Evolutionary conservation across 2,888 invertebrate genomes (phyloP), one percentile per base, ranked within the genome.

Genomic region (Margaritifera margaritifera): DNA sequence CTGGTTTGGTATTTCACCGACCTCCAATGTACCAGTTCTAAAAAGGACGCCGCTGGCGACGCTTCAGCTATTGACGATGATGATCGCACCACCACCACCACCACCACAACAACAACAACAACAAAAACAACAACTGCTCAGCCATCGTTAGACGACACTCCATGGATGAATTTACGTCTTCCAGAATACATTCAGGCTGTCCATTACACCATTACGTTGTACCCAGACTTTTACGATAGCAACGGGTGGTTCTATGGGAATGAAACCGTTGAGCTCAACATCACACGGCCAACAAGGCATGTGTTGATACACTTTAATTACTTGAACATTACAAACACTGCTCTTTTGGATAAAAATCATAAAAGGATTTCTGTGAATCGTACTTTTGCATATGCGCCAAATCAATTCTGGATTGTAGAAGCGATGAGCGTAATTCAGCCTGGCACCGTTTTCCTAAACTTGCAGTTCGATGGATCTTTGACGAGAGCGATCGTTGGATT

Each of bases 401-500:
- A 91, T 74, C 88, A 91, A 80, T 91, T 89, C 78, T 90, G 90
- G 89, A 90, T 91, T 11, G 82, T 91, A 54, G 84, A 87, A 63
- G 80, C 85, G 2, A 77, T 71, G 24, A 65, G 79, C 2, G 71
- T 73, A 11, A 71, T 90, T 4, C 54, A 55, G 5, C 79, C 78
- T 0, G 87, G 80, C 4, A 69, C 69, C 1, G 81, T 85, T 24
- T 61, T 90, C 20, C 86, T 94, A 20, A 85, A 89, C 57, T 91
- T 95, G 59, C 89, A 92, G 54, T 95, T 93, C 83, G 89, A 90
- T 72, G 95, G 95, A 0, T 91, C 91, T 74, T 91, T 94, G 86
- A 92, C 92, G 42, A 91, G 92, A 73, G 92, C 93, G 76, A 93
- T 94, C 82, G 93, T 94, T 67, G 95, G 95, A 6, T 92, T 95